Conservation (phyloP, 2,888 invertebrate genomes). For the Chymomyza caudatula region DNA sequence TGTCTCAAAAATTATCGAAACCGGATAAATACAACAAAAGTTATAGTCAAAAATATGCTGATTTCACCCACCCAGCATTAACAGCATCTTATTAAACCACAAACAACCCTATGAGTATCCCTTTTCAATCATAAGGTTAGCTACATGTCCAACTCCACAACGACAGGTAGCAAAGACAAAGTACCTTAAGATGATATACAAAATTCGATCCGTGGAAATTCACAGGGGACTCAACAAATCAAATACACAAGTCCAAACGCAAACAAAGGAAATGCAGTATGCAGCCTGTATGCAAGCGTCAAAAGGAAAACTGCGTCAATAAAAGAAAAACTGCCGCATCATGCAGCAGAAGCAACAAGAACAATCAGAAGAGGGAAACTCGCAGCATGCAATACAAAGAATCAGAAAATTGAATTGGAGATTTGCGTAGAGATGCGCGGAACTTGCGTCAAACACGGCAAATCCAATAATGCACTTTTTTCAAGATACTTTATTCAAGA, state of each 20-base stretch:
- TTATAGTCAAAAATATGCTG: too few relatives aligned
- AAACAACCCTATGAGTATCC: neutral
- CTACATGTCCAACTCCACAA: neutral
- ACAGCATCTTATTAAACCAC: neutral
- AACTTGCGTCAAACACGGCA: conserved; percentile 8
- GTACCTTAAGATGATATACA: neutral
- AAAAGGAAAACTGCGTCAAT: neutral
- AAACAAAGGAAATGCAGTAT: neutral
- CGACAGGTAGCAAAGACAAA: neutral
- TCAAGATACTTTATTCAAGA: conserved; percentile 4
- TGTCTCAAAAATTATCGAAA: too few relatives aligned
- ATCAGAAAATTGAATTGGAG: neutral
- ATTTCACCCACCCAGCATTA: too few relatives aligned
- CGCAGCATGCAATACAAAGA: neutral
- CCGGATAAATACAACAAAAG: too few relatives aligned
- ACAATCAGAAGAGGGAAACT: neutral
- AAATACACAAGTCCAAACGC: neutral
- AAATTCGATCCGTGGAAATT: neutral
- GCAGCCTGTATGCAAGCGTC: conserved; percentile 22
- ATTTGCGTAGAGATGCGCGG: neutral
- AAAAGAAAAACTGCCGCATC: conserved; percentile 12
- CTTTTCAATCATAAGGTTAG: neutral
- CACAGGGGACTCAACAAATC: neutral
- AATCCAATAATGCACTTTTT: conserved; percentile 26
- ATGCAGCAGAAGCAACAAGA: neutral